Base-by-base conservation (phyloP, 2,888 invertebrate species). In the Archaeoteleia sp. region DNA sequence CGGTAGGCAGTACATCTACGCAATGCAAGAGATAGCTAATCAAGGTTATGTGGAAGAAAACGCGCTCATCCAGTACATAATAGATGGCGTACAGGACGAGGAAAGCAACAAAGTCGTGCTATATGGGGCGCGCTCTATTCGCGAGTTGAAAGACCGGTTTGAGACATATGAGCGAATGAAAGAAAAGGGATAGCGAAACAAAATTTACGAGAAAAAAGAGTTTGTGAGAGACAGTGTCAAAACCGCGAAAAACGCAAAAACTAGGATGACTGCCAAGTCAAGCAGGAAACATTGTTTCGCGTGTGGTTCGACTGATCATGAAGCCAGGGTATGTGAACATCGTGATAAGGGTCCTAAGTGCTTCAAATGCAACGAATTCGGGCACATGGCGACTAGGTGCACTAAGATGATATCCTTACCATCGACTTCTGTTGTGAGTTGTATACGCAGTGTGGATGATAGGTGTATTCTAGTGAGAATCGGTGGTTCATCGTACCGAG, bases 41-140 rank as follows among this genome's bases (percentile, higher is more conserved):
- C 66, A 73, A 49, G 72, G 62, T 0, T 7, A 60, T 1, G 23
- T 75, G 0, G 71, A 74, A 39, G 67, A 71, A 20, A 65, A 54
- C 1, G 72, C 73, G 0, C 6, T 73, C 1, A 62, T 75, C 1
- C 67, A 73, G n/a, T 60, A 74, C n/a, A 66, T 73, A 5, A 63
- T 72, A 1, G 68, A 74, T 13, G 75, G 73, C 0, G 35, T 73
- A 6, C 60, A 35, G 8, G 72, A 71, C 17, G 30, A 54, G 2
- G 67, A 73, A 39, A 7, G n/a, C 4, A 71, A 65, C 9, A 74
- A 76, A 10, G 20, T 43, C 0, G 42, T 68, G 5, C 20, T 76
- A 2, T 71, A 72, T 5, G 15, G 39, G 1, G 49, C 67, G 2
- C 1, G 6, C 0, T 65, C 63, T 0, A 35, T 69, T 17, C 17